Evolutionary conservation across 2,888 invertebrate species (phyloP).

Genomic region (Frankliniella intonsa): DNA sequence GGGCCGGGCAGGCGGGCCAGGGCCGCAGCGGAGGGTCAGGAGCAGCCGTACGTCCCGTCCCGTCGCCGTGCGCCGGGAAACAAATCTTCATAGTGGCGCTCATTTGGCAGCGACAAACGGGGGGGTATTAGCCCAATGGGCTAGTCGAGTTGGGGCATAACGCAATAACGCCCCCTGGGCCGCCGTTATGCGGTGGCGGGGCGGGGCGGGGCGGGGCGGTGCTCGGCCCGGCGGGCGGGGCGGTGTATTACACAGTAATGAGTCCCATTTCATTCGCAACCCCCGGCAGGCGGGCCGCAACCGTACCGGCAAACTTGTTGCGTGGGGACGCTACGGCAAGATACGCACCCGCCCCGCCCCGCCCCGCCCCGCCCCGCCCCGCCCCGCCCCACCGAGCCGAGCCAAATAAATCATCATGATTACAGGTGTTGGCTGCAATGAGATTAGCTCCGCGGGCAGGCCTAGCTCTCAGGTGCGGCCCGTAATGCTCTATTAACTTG

Average conservation of each 20-base stretch:
- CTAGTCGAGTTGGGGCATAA: background rate
- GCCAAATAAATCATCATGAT: slow-evolving; percentile 11
- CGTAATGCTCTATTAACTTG: slow-evolving; percentile 7
- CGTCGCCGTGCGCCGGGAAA: background rate
- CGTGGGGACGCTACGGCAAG: background rate
- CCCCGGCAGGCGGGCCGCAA: background rate
- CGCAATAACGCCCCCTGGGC: background rate
- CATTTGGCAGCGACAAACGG: background rate
- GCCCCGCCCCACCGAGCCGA: background rate
- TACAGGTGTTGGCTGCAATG: slow-evolving; percentile 16
- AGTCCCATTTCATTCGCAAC: slow-evolving; percentile 22
- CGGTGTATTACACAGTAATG: background rate
- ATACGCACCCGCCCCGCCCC: slow-evolving; percentile 7
- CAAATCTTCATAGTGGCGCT: background rate
- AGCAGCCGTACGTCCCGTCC: background rate
- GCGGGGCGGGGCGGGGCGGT: background rate
- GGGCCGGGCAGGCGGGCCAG: background rate
- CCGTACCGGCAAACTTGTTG: slow-evolving; percentile 8
- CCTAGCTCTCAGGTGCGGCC: background rate
- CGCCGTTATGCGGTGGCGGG: background rate
- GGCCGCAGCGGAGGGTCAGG: slow-evolving; percentile 5
- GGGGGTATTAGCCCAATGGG: background rate
- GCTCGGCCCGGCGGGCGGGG: background rate
- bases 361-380: background rate
- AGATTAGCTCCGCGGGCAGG: slow-evolving; percentile 8